Conservation (phyloP, 2,113 vertebrate genomes). For the Dendrocopos noguchii region DNA sequence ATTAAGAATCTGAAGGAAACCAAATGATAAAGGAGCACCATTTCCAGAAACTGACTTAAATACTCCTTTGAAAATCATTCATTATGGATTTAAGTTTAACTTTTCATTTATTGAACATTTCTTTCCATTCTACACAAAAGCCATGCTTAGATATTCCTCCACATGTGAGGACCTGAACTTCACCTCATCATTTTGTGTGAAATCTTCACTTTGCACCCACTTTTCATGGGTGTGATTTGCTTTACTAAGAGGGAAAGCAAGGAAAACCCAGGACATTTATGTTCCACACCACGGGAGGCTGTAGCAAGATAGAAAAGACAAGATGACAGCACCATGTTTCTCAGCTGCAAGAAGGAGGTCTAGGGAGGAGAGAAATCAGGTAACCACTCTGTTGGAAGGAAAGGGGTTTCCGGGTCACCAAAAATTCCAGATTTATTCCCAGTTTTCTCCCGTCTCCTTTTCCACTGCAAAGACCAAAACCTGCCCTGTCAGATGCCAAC, state of each 20-base stretch:
- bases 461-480: slow-evolving; percentile 66
- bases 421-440: slow-evolving; percentile 32
- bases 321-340: neutral
- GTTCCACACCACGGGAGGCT: neutral
- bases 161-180: neutral
- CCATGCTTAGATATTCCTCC: neutral
- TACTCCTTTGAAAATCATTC: neutral
- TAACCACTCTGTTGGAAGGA: neutral
- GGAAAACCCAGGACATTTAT: neutral
- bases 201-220: neutral
- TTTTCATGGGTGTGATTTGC: neutral
- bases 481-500: slow-evolving; percentile 71
- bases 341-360: neutral
- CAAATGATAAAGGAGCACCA: neutral
- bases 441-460: slow-evolving; percentile 52
- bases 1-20: neutral
- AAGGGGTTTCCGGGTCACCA: slow-evolving; percentile 44
- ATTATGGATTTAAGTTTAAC: neutral
- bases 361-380: slow-evolving; percentile 4
- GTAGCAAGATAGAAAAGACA: neutral
- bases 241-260: neutral
- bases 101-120: neutral
- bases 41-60: neutral
- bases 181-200: neutral
- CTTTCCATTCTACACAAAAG: neutral